phyloP scores from a whole-genome alignment of 2,113 vertebrate genomes.

The Microcebus murinus region DNA sequence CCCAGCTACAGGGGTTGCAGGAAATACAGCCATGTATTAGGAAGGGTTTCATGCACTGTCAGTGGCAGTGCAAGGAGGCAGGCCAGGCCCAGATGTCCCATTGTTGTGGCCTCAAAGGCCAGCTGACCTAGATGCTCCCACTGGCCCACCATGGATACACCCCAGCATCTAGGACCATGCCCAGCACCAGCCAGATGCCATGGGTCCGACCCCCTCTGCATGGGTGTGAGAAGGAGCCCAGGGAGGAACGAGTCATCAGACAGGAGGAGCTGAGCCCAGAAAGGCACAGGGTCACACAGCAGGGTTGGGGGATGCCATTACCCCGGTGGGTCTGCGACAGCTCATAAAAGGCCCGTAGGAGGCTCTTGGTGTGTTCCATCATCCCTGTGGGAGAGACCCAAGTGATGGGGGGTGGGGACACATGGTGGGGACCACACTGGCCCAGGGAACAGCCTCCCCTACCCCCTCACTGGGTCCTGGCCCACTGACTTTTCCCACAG shows the following conservation, averaged over 20 bases:
- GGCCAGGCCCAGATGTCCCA: not conserved
- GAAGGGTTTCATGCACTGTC: rapidly evolving
- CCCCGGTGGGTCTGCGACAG: conserved; percentile 98
- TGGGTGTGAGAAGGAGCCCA: not conserved
- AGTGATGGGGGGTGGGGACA: not conserved
- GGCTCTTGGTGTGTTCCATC: conserved; percentile 97
- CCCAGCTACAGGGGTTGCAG: not conserved
- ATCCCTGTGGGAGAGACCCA: conserved; percentile 86
- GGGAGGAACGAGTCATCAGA: not conserved
- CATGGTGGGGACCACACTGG: rapidly evolving
- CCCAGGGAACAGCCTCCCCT: not conserved
- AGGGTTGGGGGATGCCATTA: conserved; percentile 72
- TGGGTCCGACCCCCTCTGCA: not conserved
- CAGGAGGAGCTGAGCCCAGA: not conserved
- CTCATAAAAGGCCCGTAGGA: conserved; percentile 97
- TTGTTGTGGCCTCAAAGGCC: not conserved
- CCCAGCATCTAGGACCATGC: not conserved
- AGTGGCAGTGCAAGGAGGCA: rapidly evolving
- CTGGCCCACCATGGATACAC: rapidly evolving
- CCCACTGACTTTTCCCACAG: not conserved
- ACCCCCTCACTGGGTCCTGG: not conserved
- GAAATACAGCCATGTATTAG: too few relatives aligned
- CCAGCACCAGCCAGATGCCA: not conserved
- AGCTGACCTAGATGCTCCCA: not conserved
- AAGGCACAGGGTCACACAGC: not conserved